These are phyloP conservation scores for Apodemia duryi DNA, from an alignment of 2,888 invertebrate species.

Conservation along the genomic window DNA sequence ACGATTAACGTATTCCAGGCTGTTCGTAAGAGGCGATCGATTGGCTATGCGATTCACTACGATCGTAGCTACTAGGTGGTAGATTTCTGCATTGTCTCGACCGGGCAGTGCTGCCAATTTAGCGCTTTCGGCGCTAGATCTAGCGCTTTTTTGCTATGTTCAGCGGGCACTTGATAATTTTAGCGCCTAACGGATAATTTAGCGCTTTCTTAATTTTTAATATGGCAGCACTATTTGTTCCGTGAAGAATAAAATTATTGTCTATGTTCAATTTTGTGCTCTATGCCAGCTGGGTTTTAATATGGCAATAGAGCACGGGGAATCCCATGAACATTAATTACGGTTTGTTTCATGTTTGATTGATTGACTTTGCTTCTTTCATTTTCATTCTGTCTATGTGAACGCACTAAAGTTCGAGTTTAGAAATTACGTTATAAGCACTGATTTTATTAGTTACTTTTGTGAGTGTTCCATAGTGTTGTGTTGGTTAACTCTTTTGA, in stretches of 20 bases:
- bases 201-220: slow-evolving; percentile 2
- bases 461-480: slow-evolving; percentile 3
- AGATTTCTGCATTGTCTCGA: no score
- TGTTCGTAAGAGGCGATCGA: no score
- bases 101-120: no score
- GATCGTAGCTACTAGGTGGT: no score
- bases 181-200: slow-evolving; percentile 4
- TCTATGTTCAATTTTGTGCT: slow-evolving; percentile 10
- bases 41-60: no score
- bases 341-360: neutral
- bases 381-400: slow-evolving; percentile 4
- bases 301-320: slow-evolving; percentile 3
- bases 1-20: no score
- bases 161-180: neutral
- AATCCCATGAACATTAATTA: slow-evolving; percentile 8
- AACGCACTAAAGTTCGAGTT: slow-evolving; percentile 2
- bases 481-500: neutral
- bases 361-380: neutral
- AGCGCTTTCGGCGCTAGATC: no score
- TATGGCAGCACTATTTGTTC: neutral
- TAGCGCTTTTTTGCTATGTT: no score
- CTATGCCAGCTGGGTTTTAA: neutral
- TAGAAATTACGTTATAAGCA: slow-evolving; percentile 5
- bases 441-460: neutral
- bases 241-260: neutral